phyloP scores from a whole-genome alignment of 2,797 vertebrate species.

The Nyctalus aviator region DNA sequence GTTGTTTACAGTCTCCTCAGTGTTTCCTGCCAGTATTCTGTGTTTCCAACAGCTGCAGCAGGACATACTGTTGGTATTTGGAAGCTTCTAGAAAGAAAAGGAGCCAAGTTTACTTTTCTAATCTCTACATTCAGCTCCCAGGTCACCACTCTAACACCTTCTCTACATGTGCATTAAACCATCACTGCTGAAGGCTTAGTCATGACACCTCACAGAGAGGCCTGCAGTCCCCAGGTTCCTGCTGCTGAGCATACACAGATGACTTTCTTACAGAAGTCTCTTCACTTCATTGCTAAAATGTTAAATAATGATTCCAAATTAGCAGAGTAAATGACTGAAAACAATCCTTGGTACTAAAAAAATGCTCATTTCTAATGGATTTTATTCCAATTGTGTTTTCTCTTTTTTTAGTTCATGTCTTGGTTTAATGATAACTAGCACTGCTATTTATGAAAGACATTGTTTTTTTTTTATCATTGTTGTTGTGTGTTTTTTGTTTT shows the following conservation, averaged over 20 bases:
- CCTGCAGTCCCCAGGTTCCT: neutral
- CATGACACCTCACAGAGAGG: neutral
- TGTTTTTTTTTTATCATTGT: neutral
- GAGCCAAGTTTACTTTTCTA: conserved; percentile 29
- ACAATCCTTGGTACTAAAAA: neutral
- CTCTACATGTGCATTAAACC: neutral
- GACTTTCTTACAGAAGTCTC: neutral
- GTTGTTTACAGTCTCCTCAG: neutral
- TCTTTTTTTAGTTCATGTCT: neutral
- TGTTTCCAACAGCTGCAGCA: conserved; percentile 38
- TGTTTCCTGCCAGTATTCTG: neutral
- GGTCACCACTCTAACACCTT: neutral
- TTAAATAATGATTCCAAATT: conserved; percentile 17
- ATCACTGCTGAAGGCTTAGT: neutral
- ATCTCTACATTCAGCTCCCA: neutral
- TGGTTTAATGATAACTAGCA: neutral
- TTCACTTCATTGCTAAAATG: neutral
- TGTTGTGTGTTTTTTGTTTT: too few relatives aligned
- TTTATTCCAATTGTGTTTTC: conserved; percentile 41
- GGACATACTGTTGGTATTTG: conserved; percentile 26
- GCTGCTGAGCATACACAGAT: neutral
- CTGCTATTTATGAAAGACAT: neutral
- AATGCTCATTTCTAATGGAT: conserved; percentile 24
- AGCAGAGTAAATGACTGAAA: neutral
- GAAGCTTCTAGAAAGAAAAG: conserved; percentile 23